Conservation (phyloP, 1,140 invertebrate genomes). For the Monochamus saltuarius region DNA sequence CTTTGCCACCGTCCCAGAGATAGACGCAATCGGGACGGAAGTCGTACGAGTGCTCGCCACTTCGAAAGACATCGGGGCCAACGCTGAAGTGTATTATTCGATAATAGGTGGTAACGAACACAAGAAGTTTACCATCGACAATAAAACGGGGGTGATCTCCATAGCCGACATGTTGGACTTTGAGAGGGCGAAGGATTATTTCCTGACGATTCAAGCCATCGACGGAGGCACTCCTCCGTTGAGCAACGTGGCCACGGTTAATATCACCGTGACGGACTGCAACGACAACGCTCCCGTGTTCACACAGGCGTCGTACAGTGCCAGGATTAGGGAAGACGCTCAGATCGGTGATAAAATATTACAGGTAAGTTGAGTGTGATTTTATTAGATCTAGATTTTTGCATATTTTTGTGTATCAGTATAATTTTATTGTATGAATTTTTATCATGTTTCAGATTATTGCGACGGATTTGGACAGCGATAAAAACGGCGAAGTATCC, state of each 20-base stretch:
- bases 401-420: not conserved
- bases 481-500: constrained; percentile 72
- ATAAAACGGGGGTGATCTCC: constrained; percentile 70
- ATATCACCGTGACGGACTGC: constrained; percentile 82
- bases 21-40: constrained; percentile 71
- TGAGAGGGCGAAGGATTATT: constrained; percentile 82
- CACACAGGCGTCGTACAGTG: constrained; percentile 75
- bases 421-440: not conserved
- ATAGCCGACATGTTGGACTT: constrained; percentile 80
- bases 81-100: constrained; percentile 89
- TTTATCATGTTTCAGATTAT: constrained; percentile 54
- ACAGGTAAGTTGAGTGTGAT: constrained; percentile 56
- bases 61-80: constrained; percentile 90
- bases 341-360: constrained; percentile 68
- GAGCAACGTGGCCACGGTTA: constrained; percentile 82
- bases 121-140: constrained; percentile 78
- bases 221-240: constrained; percentile 85
- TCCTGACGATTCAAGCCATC: constrained; percentile 85
- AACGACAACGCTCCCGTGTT: constrained; percentile 91
- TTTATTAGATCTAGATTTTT: too few species aligned
- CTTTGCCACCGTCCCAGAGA: constrained; percentile 71
- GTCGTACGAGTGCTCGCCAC: constrained; percentile 82
- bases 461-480: constrained; percentile 80
- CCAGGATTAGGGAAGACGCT: constrained; percentile 78
- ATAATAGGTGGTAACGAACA: constrained; percentile 87